phyloP scores from a whole-genome alignment of 1,140 invertebrate species.

The Pseudomyrmex pallidus region DNA sequence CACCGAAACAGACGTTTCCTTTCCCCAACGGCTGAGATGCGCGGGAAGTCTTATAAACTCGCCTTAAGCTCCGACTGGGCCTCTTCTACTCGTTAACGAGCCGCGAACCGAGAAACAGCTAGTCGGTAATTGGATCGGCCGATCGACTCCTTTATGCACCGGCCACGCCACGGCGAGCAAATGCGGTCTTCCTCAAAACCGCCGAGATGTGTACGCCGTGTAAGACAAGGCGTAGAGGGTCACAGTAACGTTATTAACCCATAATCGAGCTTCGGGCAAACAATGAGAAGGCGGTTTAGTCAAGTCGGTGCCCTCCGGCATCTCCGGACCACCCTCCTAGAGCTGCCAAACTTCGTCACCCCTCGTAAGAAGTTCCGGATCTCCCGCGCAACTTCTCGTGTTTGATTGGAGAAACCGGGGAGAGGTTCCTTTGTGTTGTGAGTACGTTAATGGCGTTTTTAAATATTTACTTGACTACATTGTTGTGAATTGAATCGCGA shows the following conservation, averaged over 20 bases:
- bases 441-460: conserved; percentile 38
- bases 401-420: conserved; percentile 36
- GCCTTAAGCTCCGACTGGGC: conserved; percentile 52
- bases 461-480: conserved; percentile 26
- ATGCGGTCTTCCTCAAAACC: conserved; percentile 74
- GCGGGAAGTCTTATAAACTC: conserved; percentile 70
- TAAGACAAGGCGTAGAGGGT: conserved; percentile 52
- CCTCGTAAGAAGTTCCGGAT: conserved; percentile 61
- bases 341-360: conserved; percentile 64
- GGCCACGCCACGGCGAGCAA: conserved; percentile 43
- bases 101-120: conserved; percentile 70
- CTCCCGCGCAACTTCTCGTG: conserved; percentile 62
- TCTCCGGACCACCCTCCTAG: conserved; percentile 20
- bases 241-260: conserved; percentile 74
- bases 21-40: conserved; percentile 36
- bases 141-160: conserved; percentile 70
- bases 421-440: not conserved
- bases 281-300: conserved; percentile 64
- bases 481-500: not conserved
- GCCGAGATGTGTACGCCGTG: conserved; percentile 10
- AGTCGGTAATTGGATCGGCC: conserved; percentile 72
- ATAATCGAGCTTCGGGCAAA: conserved; percentile 74
- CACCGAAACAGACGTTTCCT: conserved; percentile 13
- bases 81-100: conserved; percentile 64
- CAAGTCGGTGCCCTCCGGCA: conserved; percentile 44